Evolutionary conservation across 2,888 invertebrate species (phyloP).

Genomic region (Cosmorhoe ocellata): DNA sequence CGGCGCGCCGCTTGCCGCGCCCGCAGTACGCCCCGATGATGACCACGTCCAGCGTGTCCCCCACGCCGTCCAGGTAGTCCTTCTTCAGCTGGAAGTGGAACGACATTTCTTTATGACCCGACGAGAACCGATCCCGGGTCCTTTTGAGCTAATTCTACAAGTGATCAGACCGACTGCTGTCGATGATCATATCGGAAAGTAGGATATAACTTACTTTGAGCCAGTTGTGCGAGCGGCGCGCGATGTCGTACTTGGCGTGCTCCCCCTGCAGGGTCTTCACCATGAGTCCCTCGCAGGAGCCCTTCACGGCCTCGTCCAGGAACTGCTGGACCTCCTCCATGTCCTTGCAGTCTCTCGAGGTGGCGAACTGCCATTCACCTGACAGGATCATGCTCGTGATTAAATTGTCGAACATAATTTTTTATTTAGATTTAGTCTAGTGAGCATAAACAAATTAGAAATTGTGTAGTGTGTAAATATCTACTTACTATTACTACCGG

Average conservation of each 20-base stretch:
- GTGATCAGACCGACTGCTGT: too few relatives aligned
- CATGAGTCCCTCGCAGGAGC: constrained; percentile 99
- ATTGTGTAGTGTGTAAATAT: too few relatives aligned
- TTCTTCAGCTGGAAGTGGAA: constrained; percentile 88
- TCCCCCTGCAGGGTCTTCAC: constrained; percentile 93
- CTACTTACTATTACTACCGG: too few relatives aligned
- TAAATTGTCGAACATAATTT: too few relatives aligned
- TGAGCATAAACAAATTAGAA: too few relatives aligned
- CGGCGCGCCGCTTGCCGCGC: constrained; percentile 95
- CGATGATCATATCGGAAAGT: too few relatives aligned
- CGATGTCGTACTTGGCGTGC: constrained; percentile 98
- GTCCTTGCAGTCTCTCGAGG: constrained; percentile 88
- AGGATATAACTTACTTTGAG: constrained; percentile 82
- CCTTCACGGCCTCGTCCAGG: constrained; percentile 94
- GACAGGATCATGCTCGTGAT: constrained; percentile 3
- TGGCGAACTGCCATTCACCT: constrained; percentile 94
- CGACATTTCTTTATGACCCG: background rate
- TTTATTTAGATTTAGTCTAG: too few relatives aligned
- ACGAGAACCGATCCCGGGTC: background rate
- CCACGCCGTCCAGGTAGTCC: constrained; percentile 97
- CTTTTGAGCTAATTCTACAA: too few relatives aligned
- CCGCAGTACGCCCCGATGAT: constrained; percentile 97
- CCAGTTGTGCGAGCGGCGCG: constrained; percentile 97
- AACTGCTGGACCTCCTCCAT: constrained; percentile 97
- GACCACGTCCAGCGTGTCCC: constrained; percentile 97